These are phyloP conservation scores for Campodea augens DNA, from an alignment of 1,140 invertebrate species.

Conservation along the genomic window DNA sequence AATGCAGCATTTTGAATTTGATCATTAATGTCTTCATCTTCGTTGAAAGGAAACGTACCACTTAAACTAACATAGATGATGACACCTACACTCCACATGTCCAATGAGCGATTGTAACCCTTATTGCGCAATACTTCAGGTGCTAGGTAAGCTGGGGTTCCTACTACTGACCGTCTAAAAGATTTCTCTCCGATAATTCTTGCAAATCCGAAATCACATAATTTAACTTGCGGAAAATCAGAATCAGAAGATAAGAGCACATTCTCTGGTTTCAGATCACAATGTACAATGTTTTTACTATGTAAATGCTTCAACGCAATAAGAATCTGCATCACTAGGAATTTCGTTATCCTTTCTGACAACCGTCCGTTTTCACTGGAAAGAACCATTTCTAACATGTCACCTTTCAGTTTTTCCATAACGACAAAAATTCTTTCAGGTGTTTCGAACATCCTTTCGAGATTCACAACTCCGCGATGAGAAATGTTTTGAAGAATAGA, in stretches of 20 bases:
- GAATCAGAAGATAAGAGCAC: constrained; percentile 81
- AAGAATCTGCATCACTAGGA: constrained; percentile 92
- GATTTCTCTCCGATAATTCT: constrained; percentile 97
- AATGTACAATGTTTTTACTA: constrained; percentile 93
- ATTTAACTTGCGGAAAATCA: constrained; percentile 93
- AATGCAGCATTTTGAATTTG: constrained; percentile 99
- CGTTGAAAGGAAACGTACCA: constrained; percentile 97
- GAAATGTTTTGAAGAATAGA: constrained; percentile 89
- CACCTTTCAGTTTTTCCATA: constrained; percentile 82
- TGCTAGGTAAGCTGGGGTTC: constrained; percentile 96
- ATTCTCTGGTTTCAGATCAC: constrained; percentile 97
- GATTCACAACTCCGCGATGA: constrained; percentile 73
- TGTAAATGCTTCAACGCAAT: constrained; percentile 94
- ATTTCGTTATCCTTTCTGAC: constrained; percentile 87
- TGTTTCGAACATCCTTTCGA: constrained; percentile 97
- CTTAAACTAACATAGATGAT: constrained; percentile 93
- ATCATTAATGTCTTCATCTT: constrained; percentile 98
- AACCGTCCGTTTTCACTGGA: constrained; percentile 75
- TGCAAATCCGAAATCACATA: constrained; percentile 98
- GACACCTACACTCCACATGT: constrained; percentile 99
- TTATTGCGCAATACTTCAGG: constrained; percentile 97
- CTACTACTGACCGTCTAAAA: constrained; percentile 90
- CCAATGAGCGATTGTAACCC: constrained; percentile 92
- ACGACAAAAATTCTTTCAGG: constrained; percentile 83
- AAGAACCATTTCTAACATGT: constrained; percentile 99